Evolutionary conservation across 2,113 vertebrate species (phyloP).

Genomic region (Pitta sordida): DNA sequence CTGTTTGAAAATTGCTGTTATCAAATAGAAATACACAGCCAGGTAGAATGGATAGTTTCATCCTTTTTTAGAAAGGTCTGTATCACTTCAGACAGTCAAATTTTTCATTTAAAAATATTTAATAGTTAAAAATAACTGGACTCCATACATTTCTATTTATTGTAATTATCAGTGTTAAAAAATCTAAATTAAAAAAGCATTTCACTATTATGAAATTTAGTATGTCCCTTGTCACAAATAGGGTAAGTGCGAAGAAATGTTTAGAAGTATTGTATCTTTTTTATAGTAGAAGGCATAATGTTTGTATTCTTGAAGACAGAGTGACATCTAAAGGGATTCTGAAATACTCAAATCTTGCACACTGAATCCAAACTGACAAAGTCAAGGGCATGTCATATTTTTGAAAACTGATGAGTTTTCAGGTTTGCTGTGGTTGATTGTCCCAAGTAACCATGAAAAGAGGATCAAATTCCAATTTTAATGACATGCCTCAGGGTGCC

Average conservation of each 20-base stretch:
- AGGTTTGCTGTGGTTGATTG: conserved; percentile 91
- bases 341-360: conserved; percentile 70
- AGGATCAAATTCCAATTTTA: conserved; percentile 95
- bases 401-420: conserved; percentile 94
- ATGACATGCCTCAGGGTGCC: conserved; percentile 94
- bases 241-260: neutral
- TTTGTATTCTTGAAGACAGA: conserved; percentile 91
- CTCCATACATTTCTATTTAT: conserved; percentile 12
- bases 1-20: neutral
- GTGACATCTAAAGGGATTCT: conserved; percentile 98
- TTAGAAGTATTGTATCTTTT: conserved; percentile 7
- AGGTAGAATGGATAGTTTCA: neutral
- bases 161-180: conserved; percentile 31
- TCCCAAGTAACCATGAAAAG: conserved; percentile 87
- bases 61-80: neutral
- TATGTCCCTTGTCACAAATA: conserved; percentile 50
- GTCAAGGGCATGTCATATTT: conserved; percentile 89
- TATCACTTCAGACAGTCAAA: neutral
- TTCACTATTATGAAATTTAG: conserved; percentile 47
- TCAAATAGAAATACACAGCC: neutral
- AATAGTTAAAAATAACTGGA: conserved; percentile 20
- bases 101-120: neutral
- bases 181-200: conserved; percentile 44
- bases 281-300: neutral
- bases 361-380: conserved; percentile 74